Percentiles rank a stretch among this genome's conserved stretches.
These are phyloP conservation scores for Herpailurus yagouaroundi DNA, from an alignment of 2,113 vertebrate genomes.

Conservation along the genomic window DNA sequence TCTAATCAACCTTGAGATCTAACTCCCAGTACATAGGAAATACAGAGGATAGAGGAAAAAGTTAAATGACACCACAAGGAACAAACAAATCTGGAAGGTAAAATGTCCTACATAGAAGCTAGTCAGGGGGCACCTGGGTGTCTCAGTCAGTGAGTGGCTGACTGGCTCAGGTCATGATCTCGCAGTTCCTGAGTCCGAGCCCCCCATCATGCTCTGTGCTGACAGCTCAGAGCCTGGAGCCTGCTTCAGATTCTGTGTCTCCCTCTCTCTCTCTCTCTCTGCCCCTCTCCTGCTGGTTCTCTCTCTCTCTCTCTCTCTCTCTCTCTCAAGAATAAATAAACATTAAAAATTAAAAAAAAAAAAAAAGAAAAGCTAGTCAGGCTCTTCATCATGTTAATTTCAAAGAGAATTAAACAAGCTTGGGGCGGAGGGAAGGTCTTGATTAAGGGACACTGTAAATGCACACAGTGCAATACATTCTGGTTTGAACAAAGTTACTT, in stretches of 20 bases:
- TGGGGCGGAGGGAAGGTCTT: neutral
- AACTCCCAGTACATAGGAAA: neutral
- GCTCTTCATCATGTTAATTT: neutral
- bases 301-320: too few species aligned
- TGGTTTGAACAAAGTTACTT: constrained; percentile 8
- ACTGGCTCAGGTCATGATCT: too few species aligned
- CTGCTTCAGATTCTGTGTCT: too few species aligned
- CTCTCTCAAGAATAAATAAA: too few species aligned
- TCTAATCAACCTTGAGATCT: neutral
- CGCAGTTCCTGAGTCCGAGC: too few species aligned
- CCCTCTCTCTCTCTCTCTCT: too few species aligned
- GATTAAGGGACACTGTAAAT: neutral
- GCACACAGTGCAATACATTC: neutral
- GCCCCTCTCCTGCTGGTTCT: too few species aligned
- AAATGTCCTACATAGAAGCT: neutral
- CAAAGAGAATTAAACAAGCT: neutral
- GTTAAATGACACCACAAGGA: neutral
- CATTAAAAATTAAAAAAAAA: too few species aligned
- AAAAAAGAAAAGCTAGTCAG: neutral
- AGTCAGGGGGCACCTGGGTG: neutral
- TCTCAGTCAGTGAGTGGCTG: too few species aligned
- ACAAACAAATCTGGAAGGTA: neutral
- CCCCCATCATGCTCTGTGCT: too few species aligned
- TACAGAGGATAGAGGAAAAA: neutral
- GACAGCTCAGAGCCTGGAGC: too few species aligned